Base-by-base conservation (phyloP, 2,888 invertebrate genomes). In the Drosophila mercatorum region DNA sequence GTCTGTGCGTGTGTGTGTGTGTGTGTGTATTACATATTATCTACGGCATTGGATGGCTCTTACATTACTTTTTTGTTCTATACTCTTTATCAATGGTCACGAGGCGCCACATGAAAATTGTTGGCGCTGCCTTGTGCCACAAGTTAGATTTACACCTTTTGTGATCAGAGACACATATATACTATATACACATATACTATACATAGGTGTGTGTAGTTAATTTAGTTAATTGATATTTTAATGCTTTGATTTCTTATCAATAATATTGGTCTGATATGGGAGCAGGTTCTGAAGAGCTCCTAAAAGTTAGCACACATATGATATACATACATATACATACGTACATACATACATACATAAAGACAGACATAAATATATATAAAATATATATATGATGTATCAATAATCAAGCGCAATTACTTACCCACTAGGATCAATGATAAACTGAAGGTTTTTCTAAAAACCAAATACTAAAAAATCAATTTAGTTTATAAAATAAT, bases 361-460 rank as follows among this genome's bases (percentile, higher is more conserved):
- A 1, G 22, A 22, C 22, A 22, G 14, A 38, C 12, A 28, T 17
- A 36, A 26, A 51, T 51, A 51, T 51, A 34, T 51, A 17, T 17
- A 36, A 56, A 44, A 72, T 55, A 53, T 14, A 53, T 14, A 58
- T 44, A 57, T 52, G 51, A 52, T 72, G 40, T 73, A 57, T 43
- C 38, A 65, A 68, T 69, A 65, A 66, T 51, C 52, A 58, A 79
- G 65, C 75, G 75, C 75, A 77, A 79, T 77, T 79, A 75, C 57
- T 63, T 64, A 79, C 46, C 41, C 51, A 34, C 34, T 51, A 65
- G 44, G 51, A 43, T 58, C 47, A 56, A 51, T 61, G 46, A 36
- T 62, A 41, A 74, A 66, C 70, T 63, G 60, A 75, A 70, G 70
- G 80, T 53, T 74, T 79, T 63, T 41, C 11, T 52, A 65, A 78